A percentile compares a stretch with the other conserved stretches of the same genome.
Conservation (phyloP, 2,797 vertebrate genomes). For the Amblyopsis hoosieri region DNA sequence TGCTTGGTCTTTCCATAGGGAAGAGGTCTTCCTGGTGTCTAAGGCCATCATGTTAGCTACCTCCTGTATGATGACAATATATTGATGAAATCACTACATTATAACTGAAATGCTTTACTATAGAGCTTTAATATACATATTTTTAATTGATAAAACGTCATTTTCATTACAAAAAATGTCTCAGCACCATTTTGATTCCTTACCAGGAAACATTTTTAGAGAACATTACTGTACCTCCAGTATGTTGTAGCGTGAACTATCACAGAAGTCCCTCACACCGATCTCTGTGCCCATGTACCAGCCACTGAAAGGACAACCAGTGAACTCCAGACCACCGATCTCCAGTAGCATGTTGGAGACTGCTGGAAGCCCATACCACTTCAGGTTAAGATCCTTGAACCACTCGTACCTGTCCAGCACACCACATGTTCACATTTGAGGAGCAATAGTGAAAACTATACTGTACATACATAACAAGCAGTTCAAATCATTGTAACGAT, state of each 20-base stretch:
- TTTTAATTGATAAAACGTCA: too few relatives aligned
- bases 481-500: too few relatives aligned
- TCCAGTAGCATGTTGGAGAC: conserved; percentile 96
- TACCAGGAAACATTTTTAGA: too few relatives aligned
- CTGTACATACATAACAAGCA: too few relatives aligned
- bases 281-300: conserved; percentile 99
- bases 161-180: too few relatives aligned
- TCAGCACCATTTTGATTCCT: too few relatives aligned
- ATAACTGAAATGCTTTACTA: too few relatives aligned
- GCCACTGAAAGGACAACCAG: conserved; percentile 94
- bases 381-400: conserved; percentile 93
- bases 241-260: conserved; percentile 95
- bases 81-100: too few relatives aligned
- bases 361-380: conserved; percentile 94
- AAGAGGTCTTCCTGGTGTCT: conserved; percentile 95
- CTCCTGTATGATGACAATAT: conserved; percentile 75
- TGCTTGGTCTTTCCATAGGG: conserved; percentile 96
- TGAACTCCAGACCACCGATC: conserved; percentile 93
- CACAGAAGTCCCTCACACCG: conserved; percentile 95
- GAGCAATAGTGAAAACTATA: too few relatives aligned
- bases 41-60: conserved; percentile 92
- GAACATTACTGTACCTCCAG: conserved; percentile 83
- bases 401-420: conserved; percentile 84
- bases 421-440: too few relatives aligned
- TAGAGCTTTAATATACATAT: too few relatives aligned